Evolutionary conservation across 2,888 invertebrate species (phyloP).

Genomic region (Yponomeuta sedellus): DNA sequence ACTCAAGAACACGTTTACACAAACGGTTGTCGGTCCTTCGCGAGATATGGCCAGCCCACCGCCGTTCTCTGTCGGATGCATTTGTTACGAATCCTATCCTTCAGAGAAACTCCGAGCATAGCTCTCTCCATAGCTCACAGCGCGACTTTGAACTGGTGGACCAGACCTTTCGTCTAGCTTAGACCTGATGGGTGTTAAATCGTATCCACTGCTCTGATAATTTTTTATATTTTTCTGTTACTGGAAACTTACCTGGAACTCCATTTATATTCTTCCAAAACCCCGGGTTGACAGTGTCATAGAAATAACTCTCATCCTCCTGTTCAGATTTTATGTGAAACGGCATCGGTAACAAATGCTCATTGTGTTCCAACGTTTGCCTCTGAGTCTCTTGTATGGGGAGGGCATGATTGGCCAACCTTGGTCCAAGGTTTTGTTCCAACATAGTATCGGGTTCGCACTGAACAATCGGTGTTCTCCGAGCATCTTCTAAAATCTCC

Average conservation of each 20-base stretch:
- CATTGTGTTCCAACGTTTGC: constrained; percentile 35
- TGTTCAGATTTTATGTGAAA: constrained; percentile 65
- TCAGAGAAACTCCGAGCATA: too few species aligned
- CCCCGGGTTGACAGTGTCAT: constrained; percentile 47
- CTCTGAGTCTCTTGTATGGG: constrained; percentile 27
- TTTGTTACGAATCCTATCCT: too few species aligned
- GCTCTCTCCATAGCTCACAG: too few species aligned
- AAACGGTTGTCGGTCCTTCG: too few species aligned
- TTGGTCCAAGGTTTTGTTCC: constrained; percentile 20
- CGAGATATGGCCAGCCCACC: too few species aligned
- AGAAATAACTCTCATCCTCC: constrained; percentile 63
- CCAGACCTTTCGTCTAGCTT: too few species aligned
- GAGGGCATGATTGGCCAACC: constrained; percentile 26
- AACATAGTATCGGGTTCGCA: constrained; percentile 14
- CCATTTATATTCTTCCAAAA: constrained; percentile 33
- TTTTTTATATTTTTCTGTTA: too few species aligned
- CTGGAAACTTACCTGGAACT: constrained; percentile 45
- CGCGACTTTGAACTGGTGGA: too few species aligned
- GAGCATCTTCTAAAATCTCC: constrained; percentile 35
- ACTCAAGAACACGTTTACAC: too few species aligned
- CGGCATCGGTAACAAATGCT: constrained; percentile 49
- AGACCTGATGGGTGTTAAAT: too few species aligned
- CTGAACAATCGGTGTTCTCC: constrained; percentile 32
- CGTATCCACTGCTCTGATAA: too few species aligned
- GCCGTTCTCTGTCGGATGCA: too few species aligned